Evolutionary conservation across 2,797 vertebrate species (phyloP).

Genomic region (Hyperoplus immaculatus): DNA sequence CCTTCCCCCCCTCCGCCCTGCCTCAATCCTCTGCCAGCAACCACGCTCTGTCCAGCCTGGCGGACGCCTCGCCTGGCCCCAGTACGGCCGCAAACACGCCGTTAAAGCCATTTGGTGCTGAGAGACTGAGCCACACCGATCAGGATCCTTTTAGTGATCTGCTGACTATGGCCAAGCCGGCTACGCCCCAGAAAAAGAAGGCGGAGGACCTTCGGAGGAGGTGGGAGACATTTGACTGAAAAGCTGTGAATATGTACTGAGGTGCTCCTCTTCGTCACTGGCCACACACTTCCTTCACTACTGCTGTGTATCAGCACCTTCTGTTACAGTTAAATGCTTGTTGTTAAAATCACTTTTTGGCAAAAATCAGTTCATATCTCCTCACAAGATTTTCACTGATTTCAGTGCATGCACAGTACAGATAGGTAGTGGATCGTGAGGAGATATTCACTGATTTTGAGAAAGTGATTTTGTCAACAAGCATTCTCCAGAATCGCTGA

Average conservation of each 20-base stretch:
- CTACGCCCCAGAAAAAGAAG: slow-evolving; percentile 86
- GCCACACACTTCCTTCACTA: slow-evolving; percentile 9
- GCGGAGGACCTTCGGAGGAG: slow-evolving; percentile 91
- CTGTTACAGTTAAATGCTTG: slow-evolving; percentile 28
- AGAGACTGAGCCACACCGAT: slow-evolving; percentile 80
- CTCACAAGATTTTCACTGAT: too few relatives aligned
- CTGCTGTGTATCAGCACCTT: slow-evolving; percentile 27
- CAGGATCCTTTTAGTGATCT: slow-evolving; percentile 95
- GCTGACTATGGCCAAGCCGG: slow-evolving; percentile 89
- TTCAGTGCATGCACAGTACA: too few relatives aligned
- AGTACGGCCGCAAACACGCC: slow-evolving; percentile 73
- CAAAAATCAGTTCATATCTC: too few relatives aligned
- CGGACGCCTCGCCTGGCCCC: slow-evolving; percentile 74
- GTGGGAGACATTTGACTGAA: slow-evolving; percentile 98
- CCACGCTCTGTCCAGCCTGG: slow-evolving; percentile 80
- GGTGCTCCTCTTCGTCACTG: slow-evolving; percentile 4
- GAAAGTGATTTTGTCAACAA: too few relatives aligned
- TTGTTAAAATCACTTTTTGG: too few relatives aligned
- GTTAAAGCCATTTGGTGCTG: slow-evolving; percentile 78
- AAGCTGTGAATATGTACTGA: slow-evolving; percentile 27
- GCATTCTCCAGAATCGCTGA: too few relatives aligned
- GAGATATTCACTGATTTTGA: too few relatives aligned
- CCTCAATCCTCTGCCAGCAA: slow-evolving; percentile 86
- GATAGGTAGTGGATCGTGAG: too few relatives aligned
- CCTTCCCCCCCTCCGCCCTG: slow-evolving; percentile 66